Conservation (phyloP, 2,113 vertebrate species). For the Riparia riparia region DNA sequence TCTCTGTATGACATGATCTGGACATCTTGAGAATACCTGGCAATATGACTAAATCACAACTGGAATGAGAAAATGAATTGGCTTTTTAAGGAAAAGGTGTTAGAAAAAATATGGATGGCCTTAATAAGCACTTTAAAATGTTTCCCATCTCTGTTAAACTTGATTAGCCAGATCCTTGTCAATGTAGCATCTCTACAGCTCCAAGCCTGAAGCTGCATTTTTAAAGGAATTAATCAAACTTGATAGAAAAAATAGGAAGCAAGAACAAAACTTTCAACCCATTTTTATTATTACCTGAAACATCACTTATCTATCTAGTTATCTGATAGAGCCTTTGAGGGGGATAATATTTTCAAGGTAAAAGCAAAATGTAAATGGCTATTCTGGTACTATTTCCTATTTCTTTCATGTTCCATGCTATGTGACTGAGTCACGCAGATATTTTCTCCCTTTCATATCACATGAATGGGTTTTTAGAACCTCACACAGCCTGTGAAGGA, state of each 20-base stretch:
- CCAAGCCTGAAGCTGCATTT: background rate
- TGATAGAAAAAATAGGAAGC: background rate
- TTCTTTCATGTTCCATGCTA: background rate
- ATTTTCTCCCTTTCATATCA: conserved; percentile 7
- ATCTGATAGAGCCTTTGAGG: background rate
- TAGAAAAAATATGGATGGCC: background rate
- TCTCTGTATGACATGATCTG: background rate
- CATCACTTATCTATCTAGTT: accelerated
- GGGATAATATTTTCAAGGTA: background rate
- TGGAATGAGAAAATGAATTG: background rate
- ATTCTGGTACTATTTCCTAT: background rate
- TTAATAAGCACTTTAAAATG: background rate
- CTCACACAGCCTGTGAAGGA: conserved; percentile 15
- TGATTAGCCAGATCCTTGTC: background rate
- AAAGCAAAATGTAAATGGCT: background rate
- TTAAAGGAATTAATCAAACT: background rate
- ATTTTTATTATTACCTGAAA: background rate
- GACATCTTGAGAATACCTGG: background rate
- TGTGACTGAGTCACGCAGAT: background rate
- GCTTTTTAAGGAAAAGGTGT: background rate
- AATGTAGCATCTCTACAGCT: background rate
- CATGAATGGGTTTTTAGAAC: conserved; percentile 8
- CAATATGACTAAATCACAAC: background rate
- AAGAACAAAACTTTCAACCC: background rate
- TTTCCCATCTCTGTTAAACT: background rate